Percentiles rank a stretch among this genome's conserved stretches.
phyloP scores from a whole-genome alignment of 92 coral and sea anemone species.

The Pocillopora grandis region DNA sequence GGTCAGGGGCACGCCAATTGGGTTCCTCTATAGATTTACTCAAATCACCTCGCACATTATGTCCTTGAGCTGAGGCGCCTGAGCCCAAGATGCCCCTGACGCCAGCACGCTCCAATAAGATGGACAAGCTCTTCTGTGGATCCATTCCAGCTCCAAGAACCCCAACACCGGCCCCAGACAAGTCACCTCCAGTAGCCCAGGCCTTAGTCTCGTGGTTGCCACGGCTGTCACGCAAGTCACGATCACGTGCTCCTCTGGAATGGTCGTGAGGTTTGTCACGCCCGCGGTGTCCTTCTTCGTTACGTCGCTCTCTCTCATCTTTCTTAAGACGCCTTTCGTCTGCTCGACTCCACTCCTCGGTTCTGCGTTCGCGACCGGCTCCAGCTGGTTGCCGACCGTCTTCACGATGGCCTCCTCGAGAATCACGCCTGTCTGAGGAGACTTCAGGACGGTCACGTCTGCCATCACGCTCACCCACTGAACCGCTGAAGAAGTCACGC shows the following conservation, averaged over 20 bases:
- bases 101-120: slow-evolving; percentile 95
- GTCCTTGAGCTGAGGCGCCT: slow-evolving; percentile 51
- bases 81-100: slow-evolving; percentile 94
- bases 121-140: slow-evolving; percentile 94
- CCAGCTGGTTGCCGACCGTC: slow-evolving; percentile 57
- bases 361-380: slow-evolving; percentile 48
- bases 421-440: slow-evolving; percentile 79
- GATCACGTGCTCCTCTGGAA: slow-evolving; percentile 54
- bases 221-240: slow-evolving; percentile 77
- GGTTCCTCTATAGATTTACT: slow-evolving; percentile 68
- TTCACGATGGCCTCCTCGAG: slow-evolving; percentile 89
- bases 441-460: slow-evolving; percentile 72
- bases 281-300: slow-evolving; percentile 51
- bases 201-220: slow-evolving; percentile 77
- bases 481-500: slow-evolving; percentile 88
- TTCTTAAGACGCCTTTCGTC: slow-evolving; percentile 53
- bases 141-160: slow-evolving; percentile 70
- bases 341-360: slow-evolving; percentile 64
- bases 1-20: slow-evolving; percentile 87
- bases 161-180: slow-evolving; percentile 56
- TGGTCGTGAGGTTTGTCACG: slow-evolving; percentile 49
- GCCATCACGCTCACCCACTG: slow-evolving; percentile 68
- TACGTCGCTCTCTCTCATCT: slow-evolving; percentile 46
- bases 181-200: slow-evolving; percentile 57
- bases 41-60: slow-evolving; percentile 59